Evolutionary conservation across 23 tunicate species (phyloP).

Genomic region (Ciona savignyi): DNA sequence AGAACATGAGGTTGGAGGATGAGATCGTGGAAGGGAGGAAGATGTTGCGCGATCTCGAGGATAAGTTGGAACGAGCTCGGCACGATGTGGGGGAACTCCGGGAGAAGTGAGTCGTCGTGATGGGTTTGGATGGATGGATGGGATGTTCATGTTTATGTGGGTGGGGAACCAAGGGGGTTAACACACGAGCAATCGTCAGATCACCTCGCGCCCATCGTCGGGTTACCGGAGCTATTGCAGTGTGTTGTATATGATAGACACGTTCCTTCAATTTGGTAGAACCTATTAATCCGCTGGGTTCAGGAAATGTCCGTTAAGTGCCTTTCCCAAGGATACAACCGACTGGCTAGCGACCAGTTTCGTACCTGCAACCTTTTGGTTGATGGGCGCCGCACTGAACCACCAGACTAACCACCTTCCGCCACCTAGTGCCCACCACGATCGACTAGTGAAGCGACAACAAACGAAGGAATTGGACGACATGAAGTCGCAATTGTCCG

Average conservation of each 20-base stretch:
- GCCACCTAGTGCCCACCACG: constrained; percentile 6
- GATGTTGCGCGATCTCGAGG: constrained; percentile 40
- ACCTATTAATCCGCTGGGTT: too few species aligned
- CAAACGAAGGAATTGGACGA: constrained; percentile 55
- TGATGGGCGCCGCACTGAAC: too few species aligned
- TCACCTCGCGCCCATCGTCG: too few species aligned
- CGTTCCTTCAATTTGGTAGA: too few species aligned
- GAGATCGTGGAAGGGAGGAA: constrained; percentile 47
- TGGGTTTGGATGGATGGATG: background rate
- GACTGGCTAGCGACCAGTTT: too few species aligned
- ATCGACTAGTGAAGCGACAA: constrained; percentile 28
- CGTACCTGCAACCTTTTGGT: too few species aligned
- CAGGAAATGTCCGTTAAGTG: too few species aligned
- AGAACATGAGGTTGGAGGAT: constrained; percentile 34
- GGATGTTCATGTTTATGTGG: background rate
- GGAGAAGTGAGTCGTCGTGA: constrained; percentile 25
- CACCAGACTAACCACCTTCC: background rate
- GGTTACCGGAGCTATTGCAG: too few species aligned
- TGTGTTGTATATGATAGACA: too few species aligned
- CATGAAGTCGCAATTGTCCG: constrained; percentile 18
- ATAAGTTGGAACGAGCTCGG: constrained; percentile 28
- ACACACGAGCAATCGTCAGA: too few species aligned
- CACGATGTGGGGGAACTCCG: constrained; percentile 30
- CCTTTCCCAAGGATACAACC: too few species aligned
- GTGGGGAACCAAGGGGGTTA: too few species aligned